Evolutionary conservation across 1,140 invertebrate genomes (phyloP), one percentile per base, ranked within the genome.

Genomic region (Bombus fervidus): DNA sequence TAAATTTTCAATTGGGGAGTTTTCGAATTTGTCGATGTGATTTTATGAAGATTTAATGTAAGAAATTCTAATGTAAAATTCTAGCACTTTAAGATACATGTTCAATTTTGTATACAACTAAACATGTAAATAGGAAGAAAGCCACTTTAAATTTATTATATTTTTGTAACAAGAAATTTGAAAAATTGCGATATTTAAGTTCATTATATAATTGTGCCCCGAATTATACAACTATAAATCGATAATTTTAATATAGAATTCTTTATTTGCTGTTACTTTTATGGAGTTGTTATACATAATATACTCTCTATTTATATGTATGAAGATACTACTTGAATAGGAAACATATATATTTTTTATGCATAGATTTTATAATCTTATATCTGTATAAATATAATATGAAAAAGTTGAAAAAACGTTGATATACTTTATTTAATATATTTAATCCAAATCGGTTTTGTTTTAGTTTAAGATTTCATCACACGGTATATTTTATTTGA

Each of bases 101-200:
- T 39, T 71, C 1, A 18, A 69, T n/a, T 68, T 83, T 82, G 73
- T 62, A 86, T 34, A 74, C 64, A 15, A 22, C 47, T 62, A 25
- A 31, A 18, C 68, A 2, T 53, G 28, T 74, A 47, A 53, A n/a
- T 28, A 47, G 28, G 41, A 39, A 41, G 10, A 73, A 28, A 73
- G 3, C 6, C 5, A 37, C 18, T 28, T 28, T 18, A 57, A 34
- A 53, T 25, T 75, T 25, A 28, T 75, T 57, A 25, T 28, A 53
- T 18, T 53, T 75, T 37, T 57, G 15, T 25, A 74, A 74, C 10
- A 31, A 53, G 15, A 12, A 53, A 75, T 37, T 12, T 34, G 31
- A 66, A 13, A 47, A 47, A 28, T 39, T 39, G 31, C 8, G 2
- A 12, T 74, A 74, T 31, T 15, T 34, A 34, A 74, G 18, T 74